Conservation (phyloP, 2,888 invertebrate genomes). For the Eilema griseolum region DNA sequence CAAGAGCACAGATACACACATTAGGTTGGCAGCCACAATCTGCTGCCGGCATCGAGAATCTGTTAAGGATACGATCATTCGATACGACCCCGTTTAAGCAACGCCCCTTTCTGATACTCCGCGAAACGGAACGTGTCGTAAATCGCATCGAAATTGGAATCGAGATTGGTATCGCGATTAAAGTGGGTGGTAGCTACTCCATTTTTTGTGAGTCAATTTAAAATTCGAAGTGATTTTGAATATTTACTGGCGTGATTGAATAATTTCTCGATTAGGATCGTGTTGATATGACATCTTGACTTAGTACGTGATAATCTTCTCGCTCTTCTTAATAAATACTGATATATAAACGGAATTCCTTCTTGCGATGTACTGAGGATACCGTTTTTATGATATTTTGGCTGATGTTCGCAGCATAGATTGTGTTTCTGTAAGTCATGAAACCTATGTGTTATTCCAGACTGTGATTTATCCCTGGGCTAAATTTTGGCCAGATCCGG, state of each 20-base stretch:
- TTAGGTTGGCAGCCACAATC: conserved; percentile 68
- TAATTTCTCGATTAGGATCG: conserved; percentile 38
- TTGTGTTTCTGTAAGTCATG: too few species aligned
- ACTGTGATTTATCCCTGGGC: too few species aligned
- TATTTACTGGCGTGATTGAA: conserved; percentile 33
- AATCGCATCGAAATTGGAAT: conserved; percentile 66
- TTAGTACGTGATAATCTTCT: background rate
- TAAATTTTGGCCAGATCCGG: too few species aligned
- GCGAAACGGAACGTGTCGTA: conserved; percentile 65
- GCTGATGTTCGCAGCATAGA: too few species aligned
- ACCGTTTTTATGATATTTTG: background rate
- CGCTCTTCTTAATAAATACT: background rate
- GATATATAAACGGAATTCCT: background rate
- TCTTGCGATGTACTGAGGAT: background rate
- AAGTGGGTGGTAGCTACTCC: conserved; percentile 48
- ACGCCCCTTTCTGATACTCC: conserved; percentile 76
- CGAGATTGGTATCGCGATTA: conserved; percentile 42
- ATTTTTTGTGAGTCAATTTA: conserved; percentile 56
- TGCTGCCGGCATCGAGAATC: conserved; percentile 65
- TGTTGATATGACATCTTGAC: conserved; percentile 34
- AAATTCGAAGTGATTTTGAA: conserved; percentile 42
- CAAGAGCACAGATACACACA: conserved; percentile 60
- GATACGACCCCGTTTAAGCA: conserved; percentile 67
- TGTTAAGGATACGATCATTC: conserved; percentile 73
- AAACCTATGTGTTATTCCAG: too few species aligned